A percentile compares a stretch with the other conserved stretches of the same genome.
These are phyloP conservation scores for Sparidentex hasta DNA, from an alignment of 2,797 vertebrate species.

Conservation along the genomic window DNA sequence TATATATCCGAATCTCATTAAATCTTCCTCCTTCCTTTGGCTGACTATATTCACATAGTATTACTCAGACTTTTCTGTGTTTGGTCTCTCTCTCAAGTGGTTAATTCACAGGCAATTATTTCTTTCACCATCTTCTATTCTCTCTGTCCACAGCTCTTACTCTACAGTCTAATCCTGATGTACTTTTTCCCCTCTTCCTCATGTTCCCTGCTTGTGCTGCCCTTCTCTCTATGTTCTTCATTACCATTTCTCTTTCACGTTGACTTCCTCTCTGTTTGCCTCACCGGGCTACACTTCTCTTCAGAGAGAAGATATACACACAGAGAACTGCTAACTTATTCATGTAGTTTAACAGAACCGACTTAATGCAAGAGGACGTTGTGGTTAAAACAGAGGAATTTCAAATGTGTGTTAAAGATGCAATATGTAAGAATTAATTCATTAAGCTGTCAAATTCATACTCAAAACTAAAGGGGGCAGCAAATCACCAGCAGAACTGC, in stretches of 20 bases:
- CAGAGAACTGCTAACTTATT: background rate
- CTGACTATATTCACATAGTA: background rate
- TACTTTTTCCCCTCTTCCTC: background rate
- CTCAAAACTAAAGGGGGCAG: too few species aligned
- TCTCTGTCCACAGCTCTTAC: background rate
- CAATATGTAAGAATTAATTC: too few species aligned
- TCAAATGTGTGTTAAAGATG: background rate
- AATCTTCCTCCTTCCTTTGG: background rate
- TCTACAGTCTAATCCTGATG: background rate
- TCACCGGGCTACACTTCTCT: background rate
- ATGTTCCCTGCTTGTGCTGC: background rate
- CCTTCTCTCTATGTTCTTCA: background rate
- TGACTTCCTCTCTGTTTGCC: background rate
- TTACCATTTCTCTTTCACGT: too few species aligned
- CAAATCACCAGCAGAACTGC: too few species aligned
- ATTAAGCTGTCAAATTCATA: too few species aligned
- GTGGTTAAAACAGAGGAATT: background rate
- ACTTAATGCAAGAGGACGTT: background rate
- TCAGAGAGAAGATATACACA: background rate
- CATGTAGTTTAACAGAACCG: background rate
- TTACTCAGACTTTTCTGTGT: background rate
- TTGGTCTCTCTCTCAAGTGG: background rate
- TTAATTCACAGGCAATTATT: background rate
- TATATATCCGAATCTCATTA: background rate
- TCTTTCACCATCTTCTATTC: background rate